Evolutionary conservation across 1,140 invertebrate genomes (phyloP).

Genomic region (Dreissena rostriformis): DNA sequence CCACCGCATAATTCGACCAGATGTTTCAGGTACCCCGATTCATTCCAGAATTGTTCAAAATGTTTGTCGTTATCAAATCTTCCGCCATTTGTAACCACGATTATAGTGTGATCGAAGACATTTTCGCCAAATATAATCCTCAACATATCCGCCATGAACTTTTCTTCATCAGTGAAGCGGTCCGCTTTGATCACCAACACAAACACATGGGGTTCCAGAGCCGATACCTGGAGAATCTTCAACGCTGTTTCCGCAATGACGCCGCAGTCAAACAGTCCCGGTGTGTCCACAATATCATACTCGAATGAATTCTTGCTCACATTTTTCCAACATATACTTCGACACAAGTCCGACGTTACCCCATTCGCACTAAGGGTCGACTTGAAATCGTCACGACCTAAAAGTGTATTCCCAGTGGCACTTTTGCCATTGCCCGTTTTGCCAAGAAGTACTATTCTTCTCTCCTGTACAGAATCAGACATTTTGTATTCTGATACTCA

Average conservation of each 20-base stretch:
- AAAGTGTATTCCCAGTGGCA: slow-evolving; percentile 13
- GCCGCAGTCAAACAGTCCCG: neutral
- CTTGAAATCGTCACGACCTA: neutral
- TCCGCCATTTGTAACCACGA: slow-evolving; percentile 21
- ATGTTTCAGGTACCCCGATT: neutral
- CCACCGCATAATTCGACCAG: slow-evolving; percentile 9
- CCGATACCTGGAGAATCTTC: neutral
- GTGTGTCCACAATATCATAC: slow-evolving; percentile 2
- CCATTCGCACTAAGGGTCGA: neutral
- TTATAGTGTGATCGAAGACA: slow-evolving; percentile 17
- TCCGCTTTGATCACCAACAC: slow-evolving; percentile 7
- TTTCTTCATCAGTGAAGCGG: slow-evolving; percentile 14
- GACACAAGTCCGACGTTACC: neutral
- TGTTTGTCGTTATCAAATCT: neutral
- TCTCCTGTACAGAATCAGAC: neutral
- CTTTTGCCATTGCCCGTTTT: slow-evolving; percentile 31
- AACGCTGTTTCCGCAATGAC: neutral
- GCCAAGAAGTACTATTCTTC: slow-evolving; percentile 5
- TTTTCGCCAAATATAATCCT: slow-evolving; percentile 21
- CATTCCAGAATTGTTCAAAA: slow-evolving; percentile 12
- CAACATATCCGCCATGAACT: slow-evolving; percentile 26
- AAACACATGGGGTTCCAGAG: slow-evolving; percentile 11
- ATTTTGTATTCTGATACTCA: neutral
- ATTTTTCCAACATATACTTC: too few relatives aligned
- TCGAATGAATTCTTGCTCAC: neutral